These are phyloP conservation scores for Hetaerina titia DNA, from an alignment of 2,888 invertebrate genomes.

Conservation along the genomic window DNA sequence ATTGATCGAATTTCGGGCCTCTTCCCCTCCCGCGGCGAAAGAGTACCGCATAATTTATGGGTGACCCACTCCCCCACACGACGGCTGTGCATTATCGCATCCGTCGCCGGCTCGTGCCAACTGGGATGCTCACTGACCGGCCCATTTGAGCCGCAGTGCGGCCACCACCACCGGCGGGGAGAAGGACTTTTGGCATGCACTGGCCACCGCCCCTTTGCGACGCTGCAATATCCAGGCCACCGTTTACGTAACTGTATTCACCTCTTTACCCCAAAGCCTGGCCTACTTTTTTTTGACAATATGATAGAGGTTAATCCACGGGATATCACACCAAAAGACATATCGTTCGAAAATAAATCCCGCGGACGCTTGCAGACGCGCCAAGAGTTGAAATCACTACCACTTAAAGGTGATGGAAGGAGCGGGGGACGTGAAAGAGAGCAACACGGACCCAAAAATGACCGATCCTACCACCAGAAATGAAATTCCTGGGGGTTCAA, in stretches of 20 bases:
- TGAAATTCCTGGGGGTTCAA: too few species aligned
- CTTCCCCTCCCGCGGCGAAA: neutral
- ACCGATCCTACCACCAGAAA: too few species aligned
- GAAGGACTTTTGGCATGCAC: neutral
- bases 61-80: neutral
- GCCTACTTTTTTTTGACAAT: neutral
- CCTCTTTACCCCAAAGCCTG: neutral
- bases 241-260: conserved; percentile 10
- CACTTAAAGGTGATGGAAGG: neutral
- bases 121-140: neutral
- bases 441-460: too few species aligned
- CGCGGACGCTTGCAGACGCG: neutral
- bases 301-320: neutral
- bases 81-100: neutral
- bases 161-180: neutral
- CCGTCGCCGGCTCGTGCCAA: neutral
- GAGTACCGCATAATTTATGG: neutral
- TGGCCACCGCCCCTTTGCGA: neutral
- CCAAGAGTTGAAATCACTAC: neutral
- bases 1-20: neutral
- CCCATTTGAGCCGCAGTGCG: conserved; percentile 4
- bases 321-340: neutral
- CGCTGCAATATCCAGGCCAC: neutral
- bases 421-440: too few species aligned
- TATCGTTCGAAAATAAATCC: neutral